Evolutionary conservation across 2,797 vertebrate genomes (phyloP), one percentile per base, ranked within the genome.

Genomic region (Typhlichthys subterraneus): DNA sequence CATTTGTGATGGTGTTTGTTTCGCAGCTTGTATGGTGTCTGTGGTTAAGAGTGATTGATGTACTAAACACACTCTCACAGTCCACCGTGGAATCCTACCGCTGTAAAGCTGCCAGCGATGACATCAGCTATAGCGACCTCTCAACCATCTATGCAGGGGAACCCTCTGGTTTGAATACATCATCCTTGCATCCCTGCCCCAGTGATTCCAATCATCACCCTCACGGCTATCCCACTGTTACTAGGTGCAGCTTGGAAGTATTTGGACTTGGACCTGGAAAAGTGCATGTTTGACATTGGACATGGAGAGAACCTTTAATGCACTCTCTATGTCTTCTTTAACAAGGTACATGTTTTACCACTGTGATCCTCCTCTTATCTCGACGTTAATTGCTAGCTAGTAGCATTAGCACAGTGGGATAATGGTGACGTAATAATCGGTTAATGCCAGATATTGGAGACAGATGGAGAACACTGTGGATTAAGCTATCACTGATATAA

Each of bases 281-380:
- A 87, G 76, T 75, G 63, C 62, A 73, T 77, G 63, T 85, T 81
- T 89, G 81, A 85, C 84, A 80, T 81, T 70, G 79, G 80, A 61
- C 75, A 33, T 73, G 72, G 79, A 73, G 69, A 66, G 78, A 68
- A 73, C n/a, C 74, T 57, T 72, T 72, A 58, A 60, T 66, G 51
- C 38, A 53, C 53, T 19, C 54, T 10, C 59, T 67, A 63, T 46
- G 53, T 60, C 33, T 56, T 66, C 59, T 68, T 63, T 76, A 78
- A 79, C 61, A 38, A 1, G 33, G 5, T 38, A 38, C 76, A 74
- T 56, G 61, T 67, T 53, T 76, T 76, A 66, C 73, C 69, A 0
- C 53, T 1, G 1, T 51, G 31, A 60, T 75, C 66, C 59, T 70
- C 61, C 65, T 77, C 69, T 79, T 75, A 77, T 77, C 76, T 75